A percentile compares a stretch with the other conserved stretches of the same genome.
Conservation (phyloP, 2,888 invertebrate genomes). For the Theristus sp. region DNA sequence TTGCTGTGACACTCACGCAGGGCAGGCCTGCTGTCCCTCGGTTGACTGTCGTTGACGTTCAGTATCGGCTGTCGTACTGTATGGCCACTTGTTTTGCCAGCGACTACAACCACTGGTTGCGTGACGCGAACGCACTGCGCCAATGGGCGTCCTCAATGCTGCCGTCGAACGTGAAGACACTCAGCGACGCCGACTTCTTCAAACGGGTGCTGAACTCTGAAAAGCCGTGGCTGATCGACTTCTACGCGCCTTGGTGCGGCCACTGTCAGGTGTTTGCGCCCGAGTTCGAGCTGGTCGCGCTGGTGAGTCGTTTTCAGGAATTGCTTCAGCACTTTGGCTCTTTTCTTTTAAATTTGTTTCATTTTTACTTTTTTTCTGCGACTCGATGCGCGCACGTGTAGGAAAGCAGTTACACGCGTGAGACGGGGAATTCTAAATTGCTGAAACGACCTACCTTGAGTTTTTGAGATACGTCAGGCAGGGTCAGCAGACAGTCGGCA, state of each 20-base stretch:
- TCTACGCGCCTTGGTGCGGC: constrained; percentile 39
- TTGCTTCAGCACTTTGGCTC: no score
- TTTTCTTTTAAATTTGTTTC: no score
- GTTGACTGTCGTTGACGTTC: no score
- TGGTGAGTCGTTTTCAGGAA: constrained; percentile 36
- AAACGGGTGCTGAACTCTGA: constrained; percentile 35
- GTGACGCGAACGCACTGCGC: constrained; percentile 44
- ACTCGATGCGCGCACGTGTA: no score
- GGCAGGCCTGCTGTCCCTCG: no score
- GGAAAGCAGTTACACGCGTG: not conserved
- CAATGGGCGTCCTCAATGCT: constrained; percentile 46
- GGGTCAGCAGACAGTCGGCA: no score
- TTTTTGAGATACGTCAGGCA: no score
- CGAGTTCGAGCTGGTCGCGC: constrained; percentile 46
- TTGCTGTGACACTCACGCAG: not conserved
- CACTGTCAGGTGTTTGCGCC: constrained; percentile 48
- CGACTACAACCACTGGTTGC: constrained; percentile 39
- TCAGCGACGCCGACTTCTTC: constrained; percentile 36
- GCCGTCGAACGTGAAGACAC: constrained; percentile 40
- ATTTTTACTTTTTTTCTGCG: not conserved
- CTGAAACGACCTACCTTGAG: not conserved
- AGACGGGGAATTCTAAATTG: no score
- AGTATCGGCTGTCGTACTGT: no score
- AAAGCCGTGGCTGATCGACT: constrained; percentile 38
- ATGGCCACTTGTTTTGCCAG: no score